These are phyloP conservation scores for Drosophila lutescens DNA, from an alignment of 2,888 invertebrate species.

Conservation along the genomic window DNA sequence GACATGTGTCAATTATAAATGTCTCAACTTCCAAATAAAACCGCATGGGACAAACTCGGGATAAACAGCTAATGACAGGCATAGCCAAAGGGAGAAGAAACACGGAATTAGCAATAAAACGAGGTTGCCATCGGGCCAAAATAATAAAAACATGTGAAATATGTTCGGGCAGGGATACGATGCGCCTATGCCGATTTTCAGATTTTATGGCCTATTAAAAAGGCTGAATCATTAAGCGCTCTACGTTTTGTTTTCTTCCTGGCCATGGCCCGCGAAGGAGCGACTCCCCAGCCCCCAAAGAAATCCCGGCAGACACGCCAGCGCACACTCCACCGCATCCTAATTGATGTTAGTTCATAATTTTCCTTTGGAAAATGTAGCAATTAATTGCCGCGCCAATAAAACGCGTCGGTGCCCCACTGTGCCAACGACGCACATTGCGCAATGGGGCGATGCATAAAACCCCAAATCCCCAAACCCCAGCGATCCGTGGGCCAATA, in stretches of 20 bases:
- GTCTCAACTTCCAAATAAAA: constrained; percentile 70
- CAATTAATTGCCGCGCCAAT: constrained; percentile 77
- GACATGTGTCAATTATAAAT: constrained; percentile 75
- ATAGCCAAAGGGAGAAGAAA: constrained; percentile 34
- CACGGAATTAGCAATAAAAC: constrained; percentile 56
- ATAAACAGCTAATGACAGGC: constrained; percentile 58
- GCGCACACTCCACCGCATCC: constrained; percentile 45
- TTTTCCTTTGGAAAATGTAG: constrained; percentile 79
- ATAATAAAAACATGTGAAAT: constrained; percentile 79
- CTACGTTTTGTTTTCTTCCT: constrained; percentile 29
- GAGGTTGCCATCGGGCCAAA: constrained; percentile 52
- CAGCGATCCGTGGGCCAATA: constrained; percentile 57
- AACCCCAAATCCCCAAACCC: constrained; percentile 26
- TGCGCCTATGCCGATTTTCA: constrained; percentile 74
- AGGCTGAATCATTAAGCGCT: constrained; percentile 75
- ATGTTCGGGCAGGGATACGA: constrained; percentile 65
- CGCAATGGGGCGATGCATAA: constrained; percentile 70
- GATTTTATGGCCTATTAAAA: constrained; percentile 78
- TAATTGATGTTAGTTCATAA: constrained; percentile 80
- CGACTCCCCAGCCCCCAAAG: constrained; percentile 1
- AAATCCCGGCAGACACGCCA: neutral
- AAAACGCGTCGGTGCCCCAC: constrained; percentile 77
- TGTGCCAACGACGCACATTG: constrained; percentile 74
- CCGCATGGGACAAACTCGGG: constrained; percentile 55
- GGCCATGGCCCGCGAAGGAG: neutral